These are phyloP conservation scores for Pogoniulus pusillus DNA, from an alignment of 2,797 vertebrate genomes.

Conservation along the genomic window DNA sequence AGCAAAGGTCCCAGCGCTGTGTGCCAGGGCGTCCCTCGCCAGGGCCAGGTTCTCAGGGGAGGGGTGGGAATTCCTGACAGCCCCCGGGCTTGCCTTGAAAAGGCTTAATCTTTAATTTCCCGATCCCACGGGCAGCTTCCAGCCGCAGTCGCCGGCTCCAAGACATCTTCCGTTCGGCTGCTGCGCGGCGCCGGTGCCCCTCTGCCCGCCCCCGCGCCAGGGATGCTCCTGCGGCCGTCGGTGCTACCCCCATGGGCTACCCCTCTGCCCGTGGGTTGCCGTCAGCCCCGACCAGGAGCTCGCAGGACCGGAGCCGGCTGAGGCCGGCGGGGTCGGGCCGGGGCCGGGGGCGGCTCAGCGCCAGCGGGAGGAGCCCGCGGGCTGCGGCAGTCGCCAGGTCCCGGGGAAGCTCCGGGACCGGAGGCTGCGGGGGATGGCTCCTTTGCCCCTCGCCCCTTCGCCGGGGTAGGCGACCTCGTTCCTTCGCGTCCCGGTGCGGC, in stretches of 20 bases:
- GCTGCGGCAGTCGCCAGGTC: no score
- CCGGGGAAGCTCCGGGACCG: background rate
- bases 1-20: background rate
- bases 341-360: no score
- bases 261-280: background rate
- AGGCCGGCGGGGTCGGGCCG: no score
- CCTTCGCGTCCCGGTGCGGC: background rate
- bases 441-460: background rate
- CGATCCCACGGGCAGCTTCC: background rate
- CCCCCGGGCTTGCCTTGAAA: background rate
- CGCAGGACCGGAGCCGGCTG: background rate
- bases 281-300: background rate
- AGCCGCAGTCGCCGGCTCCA: background rate
- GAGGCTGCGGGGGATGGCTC: background rate
- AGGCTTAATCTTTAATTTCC: constrained; percentile 29
- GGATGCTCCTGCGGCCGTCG: background rate
- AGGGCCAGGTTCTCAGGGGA: background rate
- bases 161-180: background rate
- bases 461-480: background rate
- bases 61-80: constrained; percentile 53
- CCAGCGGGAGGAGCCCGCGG: background rate
- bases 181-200: background rate
- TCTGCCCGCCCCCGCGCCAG: background rate
- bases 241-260: no score
- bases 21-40: background rate